Percentiles rank a stretch among this genome's conserved stretches.
phyloP scores from a whole-genome alignment of 2,888 invertebrate genomes.

The Ditula angustiorana region DNA sequence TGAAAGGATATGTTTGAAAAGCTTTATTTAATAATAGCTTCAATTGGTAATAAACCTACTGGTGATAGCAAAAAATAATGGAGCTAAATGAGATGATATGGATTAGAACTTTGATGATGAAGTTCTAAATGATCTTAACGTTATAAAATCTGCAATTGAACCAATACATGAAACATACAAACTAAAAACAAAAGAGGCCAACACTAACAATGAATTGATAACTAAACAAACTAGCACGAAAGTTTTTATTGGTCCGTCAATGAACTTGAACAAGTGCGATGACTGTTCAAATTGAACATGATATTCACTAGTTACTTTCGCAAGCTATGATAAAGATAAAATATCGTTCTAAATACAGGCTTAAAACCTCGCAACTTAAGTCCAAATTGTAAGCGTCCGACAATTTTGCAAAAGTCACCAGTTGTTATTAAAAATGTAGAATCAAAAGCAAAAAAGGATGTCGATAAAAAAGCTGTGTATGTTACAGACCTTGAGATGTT shows the following conservation, averaged over 20 bases:
- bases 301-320: slow-evolving; percentile 19
- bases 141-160: not conserved
- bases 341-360: slow-evolving; percentile 13
- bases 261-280: slow-evolving; percentile 17
- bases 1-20: not conserved
- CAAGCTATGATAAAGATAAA: slow-evolving; percentile 8
- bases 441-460: slow-evolving; percentile 40
- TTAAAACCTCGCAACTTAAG: slow-evolving; percentile 5
- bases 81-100: not conserved
- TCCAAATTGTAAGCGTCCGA: slow-evolving; percentile 6
- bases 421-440: slow-evolving; percentile 15
- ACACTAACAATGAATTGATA: slow-evolving; percentile 38
- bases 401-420: slow-evolving; percentile 10
- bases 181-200: slow-evolving; percentile 33
- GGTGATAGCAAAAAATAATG: not conserved
- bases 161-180: slow-evolving; percentile 24
- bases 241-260: slow-evolving; percentile 30
- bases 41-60: not conserved
- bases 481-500: slow-evolving; percentile 91
- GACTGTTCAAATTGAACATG: slow-evolving; percentile 31
- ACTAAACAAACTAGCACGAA: slow-evolving; percentile 43
- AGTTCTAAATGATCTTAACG: not conserved
- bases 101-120: not conserved
- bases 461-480: slow-evolving; percentile 57
- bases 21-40: not conserved